Evolutionary conservation across 1,140 invertebrate species (phyloP), one percentile per base, ranked within the genome.

Genomic region (Drosophila sproati): DNA sequence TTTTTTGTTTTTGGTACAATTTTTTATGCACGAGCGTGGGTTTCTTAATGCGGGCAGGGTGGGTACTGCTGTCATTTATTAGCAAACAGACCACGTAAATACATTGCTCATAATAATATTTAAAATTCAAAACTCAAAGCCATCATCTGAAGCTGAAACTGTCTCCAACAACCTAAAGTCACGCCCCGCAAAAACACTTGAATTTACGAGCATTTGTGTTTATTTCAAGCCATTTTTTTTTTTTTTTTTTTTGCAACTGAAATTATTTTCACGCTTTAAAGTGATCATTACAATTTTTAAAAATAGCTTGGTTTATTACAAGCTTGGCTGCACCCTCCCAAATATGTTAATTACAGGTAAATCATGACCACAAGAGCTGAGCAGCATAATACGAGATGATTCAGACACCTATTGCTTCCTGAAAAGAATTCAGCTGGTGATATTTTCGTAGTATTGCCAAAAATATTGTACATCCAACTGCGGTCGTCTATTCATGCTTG

Each of bases 161-260:
- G 54, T 32, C 72, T 79, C 50, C 74, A 88, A 73, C 85, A 88
- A 85, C 77, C 80, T 61, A 85, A 89, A 89, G 85, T 88, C 83
- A 88, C 83, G 83, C 85, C 68, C 74, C 74, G 50, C 43, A 62
- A 55, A 71, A 73, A 60, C 78, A 85, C 77, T 83, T 89, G 51
- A 78, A 83, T 69, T 73, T 68, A 68, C 78, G 68, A 37, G 48
- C 52, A 70, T 83, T 75, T 77, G 8, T 64, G 20, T 80, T 67
- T 66, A 73, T 83, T 87, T 78, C 79, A 67, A 63, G 77, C 61
- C 48, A 63, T 85, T 77, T 86, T 78, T 50, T 59, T 3, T 48
- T 37, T 4, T 37, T 37, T 37, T 37, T 37, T 37, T 6, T 57
- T 60, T 35, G 51, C 47, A 80, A 48, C 60, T 59, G 50, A 76